phyloP scores from a whole-genome alignment of 1,140 invertebrate species.

The Laodelphax striatellus region DNA sequence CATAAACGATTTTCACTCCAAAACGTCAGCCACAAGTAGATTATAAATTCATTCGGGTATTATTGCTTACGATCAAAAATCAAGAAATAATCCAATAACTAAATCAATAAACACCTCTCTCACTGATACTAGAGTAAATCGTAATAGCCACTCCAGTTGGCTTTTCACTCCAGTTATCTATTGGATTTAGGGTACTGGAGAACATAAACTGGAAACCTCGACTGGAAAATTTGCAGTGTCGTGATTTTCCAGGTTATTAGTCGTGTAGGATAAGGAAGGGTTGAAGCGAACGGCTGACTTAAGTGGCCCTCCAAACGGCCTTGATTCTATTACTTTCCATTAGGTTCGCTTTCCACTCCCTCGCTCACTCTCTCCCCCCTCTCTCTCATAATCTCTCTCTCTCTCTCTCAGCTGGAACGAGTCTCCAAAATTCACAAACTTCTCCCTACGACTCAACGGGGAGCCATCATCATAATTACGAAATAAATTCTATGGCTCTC shows the following conservation, averaged over 20 bases:
- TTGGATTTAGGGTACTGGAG: too few relatives aligned
- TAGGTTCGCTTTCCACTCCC: background rate
- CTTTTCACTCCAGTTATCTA: too few relatives aligned
- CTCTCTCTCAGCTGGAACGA: background rate
- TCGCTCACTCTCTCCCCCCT: background rate
- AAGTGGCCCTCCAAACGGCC: background rate
- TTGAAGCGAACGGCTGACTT: background rate
- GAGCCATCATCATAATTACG: constrained; percentile 1
- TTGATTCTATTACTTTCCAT: constrained; percentile 4
- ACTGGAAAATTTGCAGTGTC: too few relatives aligned
- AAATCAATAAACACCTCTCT: too few relatives aligned
- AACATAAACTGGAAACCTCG: too few relatives aligned
- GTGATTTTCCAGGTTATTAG: background rate
- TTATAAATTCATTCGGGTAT: too few relatives aligned
- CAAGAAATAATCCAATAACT: too few relatives aligned
- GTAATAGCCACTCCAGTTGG: too few relatives aligned
- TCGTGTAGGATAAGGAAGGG: background rate
- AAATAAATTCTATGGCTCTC: constrained; percentile 1
- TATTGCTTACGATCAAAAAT: too few relatives aligned
- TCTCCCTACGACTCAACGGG: background rate
- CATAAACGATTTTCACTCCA: too few relatives aligned
- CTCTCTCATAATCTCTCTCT: background rate
- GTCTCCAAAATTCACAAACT: background rate
- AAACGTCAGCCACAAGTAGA: too few relatives aligned
- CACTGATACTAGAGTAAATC: too few relatives aligned